Conservation (phyloP, 2,113 vertebrate species). For the Reinhardtius hippoglossoides region DNA sequence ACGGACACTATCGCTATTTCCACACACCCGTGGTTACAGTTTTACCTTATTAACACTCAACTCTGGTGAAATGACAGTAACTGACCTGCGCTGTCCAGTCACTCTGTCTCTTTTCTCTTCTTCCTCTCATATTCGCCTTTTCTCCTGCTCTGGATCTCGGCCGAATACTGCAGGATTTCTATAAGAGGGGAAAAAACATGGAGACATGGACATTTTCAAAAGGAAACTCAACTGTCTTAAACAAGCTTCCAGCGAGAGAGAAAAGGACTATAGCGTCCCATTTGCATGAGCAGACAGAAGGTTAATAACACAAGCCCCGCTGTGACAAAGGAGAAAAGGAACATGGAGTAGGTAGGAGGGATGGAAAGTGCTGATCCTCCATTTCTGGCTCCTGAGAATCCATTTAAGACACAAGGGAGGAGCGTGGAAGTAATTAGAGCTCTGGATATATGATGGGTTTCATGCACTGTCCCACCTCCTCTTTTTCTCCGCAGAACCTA, state of each 20-base stretch:
- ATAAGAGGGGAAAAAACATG: slow-evolving; percentile 19
- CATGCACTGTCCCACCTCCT: slow-evolving; percentile 50
- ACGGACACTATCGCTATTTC: too few species aligned
- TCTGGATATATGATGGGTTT: slow-evolving; percentile 67
- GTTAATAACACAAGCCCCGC: slow-evolving; percentile 80
- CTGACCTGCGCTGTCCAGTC: slow-evolving; percentile 31
- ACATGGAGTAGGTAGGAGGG: slow-evolving; percentile 64
- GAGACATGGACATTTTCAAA: slow-evolving; percentile 54
- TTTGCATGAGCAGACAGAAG: slow-evolving; percentile 82
- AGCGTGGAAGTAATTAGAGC: slow-evolving; percentile 73
- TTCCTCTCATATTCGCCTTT: slow-evolving; percentile 12
- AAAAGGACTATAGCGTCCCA: slow-evolving; percentile 51
- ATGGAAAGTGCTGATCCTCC: slow-evolving; percentile 78
- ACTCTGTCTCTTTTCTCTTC: slow-evolving; percentile 14
- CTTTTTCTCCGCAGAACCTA: slow-evolving; percentile 40
- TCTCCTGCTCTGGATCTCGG: slow-evolving; percentile 10
- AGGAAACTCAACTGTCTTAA: slow-evolving; percentile 55
- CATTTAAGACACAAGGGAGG: slow-evolving; percentile 71
- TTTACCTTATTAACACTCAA: background rate
- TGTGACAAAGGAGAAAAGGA: slow-evolving; percentile 73
- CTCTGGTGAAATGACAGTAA: slow-evolving; percentile 45
- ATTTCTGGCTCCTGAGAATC: slow-evolving; percentile 74
- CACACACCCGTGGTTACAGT: too few species aligned
- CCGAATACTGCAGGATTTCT: slow-evolving; percentile 52
- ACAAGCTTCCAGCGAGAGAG: slow-evolving; percentile 35